Conservation (phyloP, 2,888 invertebrate genomes). For the Coelogynopora nodosa region DNA sequence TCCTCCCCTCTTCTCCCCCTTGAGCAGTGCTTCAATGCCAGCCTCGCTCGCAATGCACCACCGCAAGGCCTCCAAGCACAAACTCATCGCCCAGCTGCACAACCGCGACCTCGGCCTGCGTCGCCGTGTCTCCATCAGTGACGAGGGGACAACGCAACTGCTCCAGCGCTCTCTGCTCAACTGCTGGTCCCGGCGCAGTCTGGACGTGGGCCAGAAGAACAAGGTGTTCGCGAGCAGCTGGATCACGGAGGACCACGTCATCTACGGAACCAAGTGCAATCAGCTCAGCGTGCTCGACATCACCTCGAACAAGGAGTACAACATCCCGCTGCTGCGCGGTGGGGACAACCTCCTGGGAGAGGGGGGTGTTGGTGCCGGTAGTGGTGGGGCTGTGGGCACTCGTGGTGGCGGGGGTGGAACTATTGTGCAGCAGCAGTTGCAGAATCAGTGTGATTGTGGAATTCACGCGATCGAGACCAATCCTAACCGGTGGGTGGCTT, state of each 20-base stretch:
- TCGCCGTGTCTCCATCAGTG: background rate
- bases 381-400: background rate
- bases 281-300: conserved; percentile 87
- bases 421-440: background rate
- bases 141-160: background rate
- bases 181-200: background rate
- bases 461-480: conserved; percentile 90
- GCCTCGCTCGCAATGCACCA: too few species aligned
- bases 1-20: too few species aligned
- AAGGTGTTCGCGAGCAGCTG: conserved; percentile 84
- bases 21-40: too few species aligned
- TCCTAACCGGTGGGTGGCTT: too few species aligned
- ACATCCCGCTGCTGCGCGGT: conserved; percentile 71
- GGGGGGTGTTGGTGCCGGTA: background rate
- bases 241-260: conserved; percentile 87
- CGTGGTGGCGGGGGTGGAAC: background rate
- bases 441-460: conserved; percentile 66
- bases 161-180: background rate
- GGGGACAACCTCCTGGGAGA: background rate
- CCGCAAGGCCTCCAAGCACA: background rate
- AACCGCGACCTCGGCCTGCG: background rate
- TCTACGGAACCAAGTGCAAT: conserved; percentile 94
- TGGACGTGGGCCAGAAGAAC: conserved; percentile 37
- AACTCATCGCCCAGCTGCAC: background rate
- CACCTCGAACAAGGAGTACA: conserved; percentile 76